Percentiles rank a stretch among this genome's conserved stretches.
Evolutionary conservation across 2,113 vertebrate genomes (phyloP).

Genomic region (Xenopus tropicalis): DNA sequence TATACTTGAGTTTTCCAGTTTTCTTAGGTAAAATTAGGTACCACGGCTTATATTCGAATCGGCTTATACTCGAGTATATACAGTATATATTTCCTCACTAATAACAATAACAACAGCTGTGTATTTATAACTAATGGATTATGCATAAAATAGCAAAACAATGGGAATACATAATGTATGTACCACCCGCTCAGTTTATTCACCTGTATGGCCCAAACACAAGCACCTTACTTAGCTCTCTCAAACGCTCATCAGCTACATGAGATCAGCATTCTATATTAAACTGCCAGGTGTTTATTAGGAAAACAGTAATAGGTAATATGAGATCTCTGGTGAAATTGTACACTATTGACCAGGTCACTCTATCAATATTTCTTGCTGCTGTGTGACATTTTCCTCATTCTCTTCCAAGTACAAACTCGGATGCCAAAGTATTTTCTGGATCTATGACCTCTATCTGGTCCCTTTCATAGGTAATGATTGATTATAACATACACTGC

Average conservation of each 20-base stretch:
- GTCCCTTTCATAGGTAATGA: not conserved
- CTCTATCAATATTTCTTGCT: constrained; percentile 22
- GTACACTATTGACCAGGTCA: constrained; percentile 25
- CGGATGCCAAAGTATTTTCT: constrained; percentile 5
- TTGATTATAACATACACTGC: not conserved
- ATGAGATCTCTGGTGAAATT: constrained; percentile 13
- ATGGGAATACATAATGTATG: no score
- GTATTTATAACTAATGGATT: no score
- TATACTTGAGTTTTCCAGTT: no score
- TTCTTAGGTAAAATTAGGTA: no score
- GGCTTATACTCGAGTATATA: no score
- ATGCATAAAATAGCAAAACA: no score
- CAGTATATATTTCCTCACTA: no score
- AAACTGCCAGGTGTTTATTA: constrained; percentile 32
- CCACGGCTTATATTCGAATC: no score
- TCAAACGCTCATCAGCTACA: not conserved
- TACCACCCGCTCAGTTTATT: no score
- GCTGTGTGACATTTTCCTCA: constrained; percentile 23
- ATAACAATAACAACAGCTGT: no score
- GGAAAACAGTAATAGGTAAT: constrained; percentile 31
- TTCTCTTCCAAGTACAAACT: constrained; percentile 17
- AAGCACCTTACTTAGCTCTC: not conserved
- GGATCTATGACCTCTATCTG: constrained; percentile 26
- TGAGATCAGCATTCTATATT: constrained; percentile 25
- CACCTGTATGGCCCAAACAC: no score